Base-by-base conservation (phyloP, 2,888 invertebrate genomes). In the Pseudoips prasinana region DNA sequence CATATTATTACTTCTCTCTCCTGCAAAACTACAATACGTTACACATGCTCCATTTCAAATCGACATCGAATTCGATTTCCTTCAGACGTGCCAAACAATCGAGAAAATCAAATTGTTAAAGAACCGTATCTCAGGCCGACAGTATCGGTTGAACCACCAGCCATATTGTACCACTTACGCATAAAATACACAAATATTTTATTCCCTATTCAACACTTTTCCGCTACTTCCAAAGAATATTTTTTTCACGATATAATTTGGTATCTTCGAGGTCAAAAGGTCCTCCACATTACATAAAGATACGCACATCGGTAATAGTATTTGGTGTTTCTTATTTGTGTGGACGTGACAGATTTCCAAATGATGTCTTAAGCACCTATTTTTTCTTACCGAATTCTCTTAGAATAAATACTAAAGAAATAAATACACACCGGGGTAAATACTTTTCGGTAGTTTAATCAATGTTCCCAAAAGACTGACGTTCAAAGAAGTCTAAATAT, bases 301-400 rank as follows among this genome's bases (percentile, higher is more conserved):
- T 46, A 50, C 40, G 35, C 33, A 27, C 33, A 38, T 31, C 29
- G 24, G 36, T 44, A 42, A 48, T 41, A 40, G 30, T 48, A 43
- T 58, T 39, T 51, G 38, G 22, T 45, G 39, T 37, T 44, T 39
- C 38, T 29, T 41, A 45, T 46, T 39, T 40, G 39, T 46, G 32
- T 44, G 26, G 17, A 55, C 50, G 39, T 57, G 42, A 46, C 32
- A 33, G 25, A 36, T 32, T 7, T 31, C 18, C 28, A 11, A 35
- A 46, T 33, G 17, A 20, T 33, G 23, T 37, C 20, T 17, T 32
- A 30, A n/a, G n/a, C n/a, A n/a, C n/a, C n/a, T 25, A n/a, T 25
- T 28, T 35, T 26, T 25, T 7, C 22, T 2, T 6, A 25, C 14
- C 14, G 9, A 24, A 10, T 22, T 27, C 3, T 20, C 20, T 20